Base-by-base conservation (phyloP, 2,888 invertebrate genomes). In the Sphaerophoria rueppellii region DNA sequence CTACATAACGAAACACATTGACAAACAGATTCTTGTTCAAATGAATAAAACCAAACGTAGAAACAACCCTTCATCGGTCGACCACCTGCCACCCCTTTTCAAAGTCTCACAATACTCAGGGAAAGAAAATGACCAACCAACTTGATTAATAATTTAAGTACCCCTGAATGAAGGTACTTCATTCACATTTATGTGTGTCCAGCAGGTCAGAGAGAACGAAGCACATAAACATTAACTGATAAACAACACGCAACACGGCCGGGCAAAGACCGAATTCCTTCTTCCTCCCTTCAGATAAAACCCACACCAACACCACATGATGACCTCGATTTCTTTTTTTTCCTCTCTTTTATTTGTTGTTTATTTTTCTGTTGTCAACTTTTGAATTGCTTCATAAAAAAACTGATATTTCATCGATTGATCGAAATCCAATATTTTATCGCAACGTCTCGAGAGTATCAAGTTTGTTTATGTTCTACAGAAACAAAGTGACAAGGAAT, bases 71-170 rank as follows among this genome's bases (percentile, higher is more conserved):
- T 43, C 6, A 12, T 43, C 9, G 9, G 12, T 9, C 43, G 11
- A 14, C 57, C 24, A 37, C 35, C 35, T 24, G 7, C 32, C 52
- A 32, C 35, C 24, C 52, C 24, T 2, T 54, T 4, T 35, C 6
- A 50, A 54, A 40, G 40, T 40, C 65, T 12, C 37, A 67, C n/a
- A 50, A 34, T 50, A 54, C 67, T 43, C n/a, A 67, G 54, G 67
- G 54, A 67, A 67, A 67, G 67, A 67, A 67, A 67, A 32, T 67
- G 67, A 67, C 67, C 67, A 40, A 54, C 32, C 24, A 43, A 40
- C 67, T 67, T 67, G 52, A 67, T 67, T 67, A 67, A 67, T 67
- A 67, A 67, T 67, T 40, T 32, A 65, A 40, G n/a, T 54, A 57
- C 7, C 14, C 37, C 7, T 24, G 24, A 24, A 24, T 24, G 24